Percentiles rank a stretch among this genome's conserved stretches.
phyloP scores from a whole-genome alignment of 2,888 invertebrate genomes.

The Drosophila anomelani region DNA sequence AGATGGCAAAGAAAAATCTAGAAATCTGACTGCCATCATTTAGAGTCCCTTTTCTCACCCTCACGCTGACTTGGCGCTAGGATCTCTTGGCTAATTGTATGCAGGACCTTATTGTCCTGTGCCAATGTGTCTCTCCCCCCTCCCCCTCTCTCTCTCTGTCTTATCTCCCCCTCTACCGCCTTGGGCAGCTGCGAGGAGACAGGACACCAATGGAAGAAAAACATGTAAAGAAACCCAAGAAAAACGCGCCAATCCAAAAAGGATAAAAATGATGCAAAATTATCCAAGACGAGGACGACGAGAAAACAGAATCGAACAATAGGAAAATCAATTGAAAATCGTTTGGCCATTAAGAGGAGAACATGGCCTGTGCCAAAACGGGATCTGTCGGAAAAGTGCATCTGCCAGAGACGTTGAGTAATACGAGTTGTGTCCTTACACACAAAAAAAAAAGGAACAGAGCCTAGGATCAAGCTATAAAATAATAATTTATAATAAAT shows the following conservation, averaged over 20 bases:
- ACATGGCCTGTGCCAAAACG: slow-evolving; percentile 46
- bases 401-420: slow-evolving; percentile 33
- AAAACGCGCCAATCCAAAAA: slow-evolving; percentile 54
- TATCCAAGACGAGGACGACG: slow-evolving; percentile 45
- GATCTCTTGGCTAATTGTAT: slow-evolving; percentile 38
- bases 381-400: slow-evolving; percentile 45
- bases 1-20: neutral
- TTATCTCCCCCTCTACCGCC: neutral
- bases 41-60: slow-evolving; percentile 30
- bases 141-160: too few relatives aligned
- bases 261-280: slow-evolving; percentile 72
- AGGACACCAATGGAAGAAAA: slow-evolving; percentile 20
- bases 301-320: slow-evolving; percentile 28
- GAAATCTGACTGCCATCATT: slow-evolving; percentile 13
- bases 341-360: slow-evolving; percentile 55
- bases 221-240: slow-evolving; percentile 15
- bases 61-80: slow-evolving; percentile 44
- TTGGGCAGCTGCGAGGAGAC: slow-evolving; percentile 22
- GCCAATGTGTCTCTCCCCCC: slow-evolving; percentile 15
- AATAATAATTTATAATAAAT: too few relatives aligned
- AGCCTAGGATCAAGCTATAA: neutral
- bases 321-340: slow-evolving; percentile 62
- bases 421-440: neutral
- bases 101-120: slow-evolving; percentile 35
- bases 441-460: neutral